Evolutionary conservation across 2,888 invertebrate genomes (phyloP).

Genomic region (Cabera pusaria): DNA sequence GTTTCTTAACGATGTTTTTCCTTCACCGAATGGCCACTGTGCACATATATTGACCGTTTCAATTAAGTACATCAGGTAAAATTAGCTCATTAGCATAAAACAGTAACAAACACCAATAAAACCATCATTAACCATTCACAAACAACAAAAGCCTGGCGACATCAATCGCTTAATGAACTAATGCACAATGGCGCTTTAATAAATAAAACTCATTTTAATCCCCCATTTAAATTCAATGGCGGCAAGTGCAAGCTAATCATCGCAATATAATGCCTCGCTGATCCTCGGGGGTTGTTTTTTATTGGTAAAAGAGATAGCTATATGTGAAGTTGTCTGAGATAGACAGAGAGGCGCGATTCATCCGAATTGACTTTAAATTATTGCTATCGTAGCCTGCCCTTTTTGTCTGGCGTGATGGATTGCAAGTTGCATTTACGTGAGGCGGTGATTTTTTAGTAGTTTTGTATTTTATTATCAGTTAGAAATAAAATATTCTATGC

Average conservation of each 20-base stretch:
- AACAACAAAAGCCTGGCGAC: conserved; percentile 53
- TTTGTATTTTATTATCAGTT: too few species aligned
- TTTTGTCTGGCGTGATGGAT: conserved; percentile 78
- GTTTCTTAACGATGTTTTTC: too few species aligned
- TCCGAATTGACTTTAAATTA: conserved; percentile 81
- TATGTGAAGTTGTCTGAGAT: conserved; percentile 35
- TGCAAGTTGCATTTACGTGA: conserved; percentile 62
- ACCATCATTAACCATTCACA: conserved; percentile 37
- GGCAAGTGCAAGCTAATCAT: conserved; percentile 81
- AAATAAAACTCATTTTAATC: conserved; percentile 79
- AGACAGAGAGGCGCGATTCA: conserved; percentile 57
- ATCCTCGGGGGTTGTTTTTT: conserved; percentile 67
- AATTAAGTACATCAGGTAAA: too few species aligned
- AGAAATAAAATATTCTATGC: too few species aligned
- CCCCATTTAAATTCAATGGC: conserved; percentile 82
- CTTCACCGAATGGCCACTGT: too few species aligned
- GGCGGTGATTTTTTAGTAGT: conserved; percentile 25
- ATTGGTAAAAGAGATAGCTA: conserved; percentile 45
- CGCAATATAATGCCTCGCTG: conserved; percentile 79
- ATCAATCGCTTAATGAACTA: conserved; percentile 74
- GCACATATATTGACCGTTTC: too few species aligned
- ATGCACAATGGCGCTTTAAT: conserved; percentile 73
- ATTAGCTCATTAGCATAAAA: too few species aligned
- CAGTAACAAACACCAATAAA: conserved; percentile 20
- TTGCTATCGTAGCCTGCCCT: conserved; percentile 63